Percentiles rank a stretch among this genome's conserved stretches.
phyloP scores from a whole-genome alignment of 2,113 vertebrate species.

The Sus scrofa region T2T-Sscrofa CM000818.6:86198001-86198500 shows the following conservation, averaged over 20 bases:
- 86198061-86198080: background rate
- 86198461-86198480: background rate
- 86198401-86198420: background rate
- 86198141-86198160: background rate
- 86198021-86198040: background rate
- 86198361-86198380: background rate
- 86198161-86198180: background rate
- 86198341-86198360: background rate
- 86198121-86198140: background rate
- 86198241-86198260: background rate
- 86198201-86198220: background rate
- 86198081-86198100: background rate
- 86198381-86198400: background rate
- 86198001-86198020: slow-evolving; percentile 56
- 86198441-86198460: background rate
- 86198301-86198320: background rate
- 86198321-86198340: background rate
- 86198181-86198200: background rate
- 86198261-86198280: background rate
- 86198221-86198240: background rate
- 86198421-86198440: background rate
- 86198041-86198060: background rate
- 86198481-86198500: background rate
- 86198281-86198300: background rate
- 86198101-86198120: background rate